Percentiles rank a stretch among this genome's conserved stretches.
Conservation (phyloP, 2,113 vertebrate genomes). For the Chitala chitala region DNA sequence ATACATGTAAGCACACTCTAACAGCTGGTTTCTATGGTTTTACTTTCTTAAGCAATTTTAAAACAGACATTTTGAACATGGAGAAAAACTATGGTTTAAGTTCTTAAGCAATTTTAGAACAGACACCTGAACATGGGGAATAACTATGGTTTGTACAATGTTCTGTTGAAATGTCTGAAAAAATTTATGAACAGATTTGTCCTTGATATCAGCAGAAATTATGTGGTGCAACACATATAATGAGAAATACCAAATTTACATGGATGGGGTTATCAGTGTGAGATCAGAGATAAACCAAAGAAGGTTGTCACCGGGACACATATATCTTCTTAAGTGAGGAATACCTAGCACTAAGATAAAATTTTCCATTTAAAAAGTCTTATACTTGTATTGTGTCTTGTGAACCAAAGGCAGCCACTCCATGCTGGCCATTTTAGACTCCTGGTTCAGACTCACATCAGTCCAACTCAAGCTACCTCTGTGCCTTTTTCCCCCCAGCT, state of each 20-base stretch:
- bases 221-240: not conserved
- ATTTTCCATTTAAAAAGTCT: too few species aligned
- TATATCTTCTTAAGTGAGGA: not conserved
- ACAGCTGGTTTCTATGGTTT: constrained; percentile 42
- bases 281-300: too few species aligned
- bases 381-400: too few species aligned
- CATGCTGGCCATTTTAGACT: too few species aligned
- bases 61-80: constrained; percentile 32
- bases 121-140: not conserved
- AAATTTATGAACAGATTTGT: not conserved
- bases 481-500: not conserved
- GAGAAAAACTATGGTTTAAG: not conserved
- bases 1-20: constrained; percentile 36
- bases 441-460: not conserved
- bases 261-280: too few species aligned
- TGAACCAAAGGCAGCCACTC: not conserved
- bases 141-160: not conserved
- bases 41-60: constrained; percentile 46
- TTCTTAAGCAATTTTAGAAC: not conserved
- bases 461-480: not conserved
- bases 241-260: too few species aligned
- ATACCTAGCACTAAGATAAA: not conserved
- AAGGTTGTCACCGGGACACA: too few species aligned
- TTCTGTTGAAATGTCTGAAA: too few species aligned
- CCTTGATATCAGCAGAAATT: not conserved